These are phyloP conservation scores for Dascillus cervinus DNA, from an alignment of 2,888 invertebrate genomes.

Conservation along the genomic window DNA sequence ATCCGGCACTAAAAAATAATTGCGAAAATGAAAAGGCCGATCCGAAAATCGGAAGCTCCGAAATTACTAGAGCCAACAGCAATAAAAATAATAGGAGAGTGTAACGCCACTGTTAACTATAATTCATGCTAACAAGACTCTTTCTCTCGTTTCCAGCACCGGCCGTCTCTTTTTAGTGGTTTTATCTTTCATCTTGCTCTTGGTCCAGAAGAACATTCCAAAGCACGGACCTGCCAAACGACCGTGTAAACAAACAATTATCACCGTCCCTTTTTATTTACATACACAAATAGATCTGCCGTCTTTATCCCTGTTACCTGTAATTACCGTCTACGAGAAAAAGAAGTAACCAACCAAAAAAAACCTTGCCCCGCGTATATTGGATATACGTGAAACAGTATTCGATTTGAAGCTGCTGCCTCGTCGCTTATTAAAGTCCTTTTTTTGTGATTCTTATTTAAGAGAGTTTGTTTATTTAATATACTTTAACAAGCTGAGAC, in stretches of 20 bases:
- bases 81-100: not conserved
- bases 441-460: too few species aligned
- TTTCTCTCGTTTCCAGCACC: conserved; percentile 23
- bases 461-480: conserved; percentile 17
- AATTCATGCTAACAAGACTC: conserved; percentile 38
- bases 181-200: conserved; percentile 36
- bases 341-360: too few species aligned
- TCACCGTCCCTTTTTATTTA: conserved; percentile 13
- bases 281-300: not conserved
- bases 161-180: conserved; percentile 27
- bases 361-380: too few species aligned
- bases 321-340: too few species aligned
- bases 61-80: too few species aligned
- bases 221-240: conserved; percentile 26
- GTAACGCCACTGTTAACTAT: conserved; percentile 29
- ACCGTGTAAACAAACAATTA: conserved; percentile 36
- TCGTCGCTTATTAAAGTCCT: conserved; percentile 15
- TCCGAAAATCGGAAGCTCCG: too few species aligned
- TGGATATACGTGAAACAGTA: too few species aligned
- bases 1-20: too few species aligned
- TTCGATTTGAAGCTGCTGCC: conserved; percentile 7
- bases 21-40: too few species aligned
- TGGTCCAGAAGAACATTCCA: conserved; percentile 21
- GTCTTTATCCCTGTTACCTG: conserved; percentile 3
- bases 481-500: too few species aligned